Percentiles rank a stretch among this genome's conserved stretches.
Evolutionary conservation across 1,140 invertebrate genomes (phyloP).

Genomic region (Hirudo medicinalis): DNA sequence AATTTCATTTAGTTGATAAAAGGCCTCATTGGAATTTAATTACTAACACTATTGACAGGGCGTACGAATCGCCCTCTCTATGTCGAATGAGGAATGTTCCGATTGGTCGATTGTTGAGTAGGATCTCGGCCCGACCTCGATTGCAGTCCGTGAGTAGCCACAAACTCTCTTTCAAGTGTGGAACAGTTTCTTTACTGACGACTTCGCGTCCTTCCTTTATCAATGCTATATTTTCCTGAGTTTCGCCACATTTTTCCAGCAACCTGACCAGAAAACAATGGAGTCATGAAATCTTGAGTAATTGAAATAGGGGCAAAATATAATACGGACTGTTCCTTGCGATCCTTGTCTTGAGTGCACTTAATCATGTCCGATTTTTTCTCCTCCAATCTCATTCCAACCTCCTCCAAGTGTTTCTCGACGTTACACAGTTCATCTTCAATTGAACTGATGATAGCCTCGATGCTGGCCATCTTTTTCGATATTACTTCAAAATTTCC

Average conservation of each 20-base stretch:
- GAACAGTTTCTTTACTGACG: conserved; percentile 30
- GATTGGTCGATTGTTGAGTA: conserved; percentile 57
- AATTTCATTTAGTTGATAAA: not conserved
- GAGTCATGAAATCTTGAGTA: too few species aligned
- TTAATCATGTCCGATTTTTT: too few species aligned
- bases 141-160: conserved; percentile 63
- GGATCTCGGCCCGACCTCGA: conserved; percentile 58
- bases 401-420: too few species aligned
- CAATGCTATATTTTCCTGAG: not conserved
- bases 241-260: not conserved
- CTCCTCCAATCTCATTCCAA: too few species aligned
- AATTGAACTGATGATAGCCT: too few species aligned
- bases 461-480: too few species aligned
- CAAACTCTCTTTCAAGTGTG: conserved; percentile 52
- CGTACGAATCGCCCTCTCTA: conserved; percentile 54
- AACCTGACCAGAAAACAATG: too few species aligned
- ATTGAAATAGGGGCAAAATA: too few species aligned
- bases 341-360: too few species aligned
- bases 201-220: conserved; percentile 30
- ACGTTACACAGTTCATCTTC: too few species aligned
- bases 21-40: not conserved
- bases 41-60: conserved; percentile 71
- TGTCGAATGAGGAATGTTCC: conserved; percentile 79
- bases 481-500: too few species aligned
- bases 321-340: too few species aligned